Evolutionary conservation across 2,888 invertebrate genomes (phyloP).

Genomic region (Petrophora chlorosata): DNA sequence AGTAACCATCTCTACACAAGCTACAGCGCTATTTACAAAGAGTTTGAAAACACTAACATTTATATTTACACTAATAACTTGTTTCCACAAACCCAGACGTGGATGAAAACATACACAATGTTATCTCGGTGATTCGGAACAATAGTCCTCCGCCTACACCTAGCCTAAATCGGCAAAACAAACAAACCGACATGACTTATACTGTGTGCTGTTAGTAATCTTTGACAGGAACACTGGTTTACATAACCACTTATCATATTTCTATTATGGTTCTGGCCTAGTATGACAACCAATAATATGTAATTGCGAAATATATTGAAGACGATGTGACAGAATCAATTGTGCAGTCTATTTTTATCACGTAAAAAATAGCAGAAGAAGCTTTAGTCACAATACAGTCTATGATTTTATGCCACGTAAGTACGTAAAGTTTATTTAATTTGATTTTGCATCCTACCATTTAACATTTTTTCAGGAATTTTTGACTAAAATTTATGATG

Average conservation of each 20-base stretch:
- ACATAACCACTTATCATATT: constrained; percentile 30
- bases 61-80: neutral
- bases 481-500: too few species aligned
- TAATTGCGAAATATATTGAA: constrained; percentile 13
- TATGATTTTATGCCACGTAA: too few species aligned
- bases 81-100: neutral
- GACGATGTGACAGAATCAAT: neutral
- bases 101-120: constrained; percentile 28
- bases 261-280: constrained; percentile 21
- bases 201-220: constrained; percentile 31
- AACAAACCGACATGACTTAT: constrained; percentile 48
- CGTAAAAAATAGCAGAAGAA: too few species aligned
- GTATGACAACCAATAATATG: constrained; percentile 16
- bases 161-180: constrained; percentile 45
- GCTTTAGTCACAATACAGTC: too few species aligned
- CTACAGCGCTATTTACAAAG: constrained; percentile 5
- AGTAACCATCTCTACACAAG: neutral
- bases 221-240: constrained; percentile 33
- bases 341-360: too few species aligned
- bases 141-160: constrained; percentile 47
- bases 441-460: too few species aligned
- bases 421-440: too few species aligned
- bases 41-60: neutral
- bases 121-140: constrained; percentile 34
- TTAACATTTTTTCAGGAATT: too few species aligned